Conservation (phyloP, 2,113 vertebrate genomes). For the Chroicocephalus ridibundus region DNA sequence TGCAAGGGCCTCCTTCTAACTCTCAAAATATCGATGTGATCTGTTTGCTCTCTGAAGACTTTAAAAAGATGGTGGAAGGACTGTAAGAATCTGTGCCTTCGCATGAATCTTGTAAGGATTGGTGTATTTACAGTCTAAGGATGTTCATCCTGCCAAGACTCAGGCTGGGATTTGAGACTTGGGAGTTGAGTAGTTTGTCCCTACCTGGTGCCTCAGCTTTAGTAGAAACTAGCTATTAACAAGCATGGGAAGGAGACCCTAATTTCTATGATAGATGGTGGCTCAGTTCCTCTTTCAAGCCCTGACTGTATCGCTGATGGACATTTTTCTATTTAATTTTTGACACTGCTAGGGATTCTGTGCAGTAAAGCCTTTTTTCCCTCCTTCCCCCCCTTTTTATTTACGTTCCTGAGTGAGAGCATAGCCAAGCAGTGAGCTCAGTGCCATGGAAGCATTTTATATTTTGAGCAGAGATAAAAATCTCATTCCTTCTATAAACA, state of each 20-base stretch:
- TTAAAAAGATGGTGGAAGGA: background rate
- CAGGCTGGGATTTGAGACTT: background rate
- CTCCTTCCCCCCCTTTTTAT: background rate
- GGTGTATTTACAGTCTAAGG: background rate
- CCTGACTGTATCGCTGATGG: background rate
- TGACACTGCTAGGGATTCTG: background rate
- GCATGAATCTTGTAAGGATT: background rate
- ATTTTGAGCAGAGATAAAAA: slow-evolving; percentile 69
- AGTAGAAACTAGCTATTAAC: background rate
- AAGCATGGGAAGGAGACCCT: background rate
- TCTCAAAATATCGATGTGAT: background rate
- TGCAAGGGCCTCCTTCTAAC: background rate
- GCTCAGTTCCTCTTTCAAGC: background rate
- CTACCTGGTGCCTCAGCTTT: background rate
- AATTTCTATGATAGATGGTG: background rate
- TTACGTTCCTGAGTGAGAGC: slow-evolving; percentile 3
- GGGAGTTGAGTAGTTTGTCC: background rate
- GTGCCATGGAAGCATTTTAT: slow-evolving; percentile 64
- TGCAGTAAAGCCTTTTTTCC: background rate
- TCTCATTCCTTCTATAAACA: slow-evolving; percentile 69
- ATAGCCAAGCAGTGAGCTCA: slow-evolving; percentile 37
- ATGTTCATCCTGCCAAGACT: background rate
- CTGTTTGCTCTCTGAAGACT: background rate
- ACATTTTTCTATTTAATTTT: slow-evolving; percentile 9
- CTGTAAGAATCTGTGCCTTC: background rate